Base-by-base conservation (phyloP, 2,797 vertebrate genomes). In the Megaceryle alcyon region DNA sequence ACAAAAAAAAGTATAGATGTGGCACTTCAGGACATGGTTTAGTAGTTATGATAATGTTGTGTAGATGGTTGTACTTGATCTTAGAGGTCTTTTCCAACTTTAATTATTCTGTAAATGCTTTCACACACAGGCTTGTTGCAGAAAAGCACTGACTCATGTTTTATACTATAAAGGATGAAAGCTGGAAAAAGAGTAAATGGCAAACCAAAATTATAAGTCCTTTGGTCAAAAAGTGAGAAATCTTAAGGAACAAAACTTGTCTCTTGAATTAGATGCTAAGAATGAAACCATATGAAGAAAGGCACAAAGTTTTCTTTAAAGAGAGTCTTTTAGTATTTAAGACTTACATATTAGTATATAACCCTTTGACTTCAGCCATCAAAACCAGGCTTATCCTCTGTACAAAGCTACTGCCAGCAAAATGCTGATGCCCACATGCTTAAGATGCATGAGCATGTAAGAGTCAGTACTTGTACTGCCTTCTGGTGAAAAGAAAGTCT, bases 341-440 rank as follows among this genome's bases (percentile, higher is more conserved):
- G 14, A 28, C 6, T 56, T 28, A 10, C 16, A 8, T 18, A 25
- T 2, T 2, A 73, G 37, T 29, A 43, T 7, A 23, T 14, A 85
- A 43, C 20, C 14, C 23, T 60, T 46, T 26, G 20, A 48, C 21
- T 53, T 53, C 33, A 80, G 28, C 7, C 51, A 69, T 28, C 19
- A 80, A 61, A 31, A 3, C 0, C 2, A 48, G 8, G 12, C 35
- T 84, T 12, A 14, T 10, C 19, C 44, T 72, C 49, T 25, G 7
- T 7, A 76, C 20, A 68, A 56, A 48, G 29, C 19, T 48, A 7
- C 63, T 29, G 31, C 66, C 31, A 51, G 41, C 46, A 70, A 72
- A 66, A 22, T 0, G 0, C 4, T 3, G 29, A 8, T 31, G 29
- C 4, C 13, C 4, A 0, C 0, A 29, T 35, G 29, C 37, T 69